These are phyloP conservation scores for Athene noctua DNA, from an alignment of 2,113 vertebrate species.

Conservation along the genomic window DNA sequence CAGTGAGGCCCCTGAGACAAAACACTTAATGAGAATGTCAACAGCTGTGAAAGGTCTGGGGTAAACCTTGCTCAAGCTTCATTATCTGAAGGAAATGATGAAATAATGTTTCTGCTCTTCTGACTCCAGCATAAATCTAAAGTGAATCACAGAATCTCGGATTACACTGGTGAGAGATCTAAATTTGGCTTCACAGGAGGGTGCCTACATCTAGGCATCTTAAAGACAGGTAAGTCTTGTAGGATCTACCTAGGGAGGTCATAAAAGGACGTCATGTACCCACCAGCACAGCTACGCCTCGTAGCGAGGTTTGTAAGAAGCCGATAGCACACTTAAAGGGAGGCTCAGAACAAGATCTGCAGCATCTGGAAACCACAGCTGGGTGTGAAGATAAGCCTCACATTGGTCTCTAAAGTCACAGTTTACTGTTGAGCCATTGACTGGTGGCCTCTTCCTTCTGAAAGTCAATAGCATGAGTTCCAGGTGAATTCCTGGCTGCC, in stretches of 20 bases:
- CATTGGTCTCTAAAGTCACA: not conserved
- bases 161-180: not conserved
- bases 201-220: not conserved
- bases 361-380: not conserved
- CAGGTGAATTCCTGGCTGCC: not conserved
- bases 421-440: not conserved
- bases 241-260: not conserved
- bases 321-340: not conserved
- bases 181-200: not conserved
- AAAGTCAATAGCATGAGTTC: not conserved
- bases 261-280: not conserved
- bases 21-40: slow-evolving; percentile 7
- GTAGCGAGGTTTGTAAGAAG: not conserved
- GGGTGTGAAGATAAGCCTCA: not conserved
- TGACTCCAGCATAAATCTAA: not conserved
- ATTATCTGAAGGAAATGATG: not conserved
- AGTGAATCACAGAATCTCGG: not conserved
- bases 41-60: slow-evolving; percentile 18
- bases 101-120: not conserved
- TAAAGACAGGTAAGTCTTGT: not conserved
- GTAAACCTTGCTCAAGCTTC: not conserved
- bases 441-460: not conserved
- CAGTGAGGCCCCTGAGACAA: not conserved
- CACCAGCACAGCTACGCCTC: not conserved
- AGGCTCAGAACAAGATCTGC: not conserved